These are phyloP conservation scores for Drosophila ercepeae DNA, from an alignment of 1,140 invertebrate genomes.

Conservation along the genomic window DNA sequence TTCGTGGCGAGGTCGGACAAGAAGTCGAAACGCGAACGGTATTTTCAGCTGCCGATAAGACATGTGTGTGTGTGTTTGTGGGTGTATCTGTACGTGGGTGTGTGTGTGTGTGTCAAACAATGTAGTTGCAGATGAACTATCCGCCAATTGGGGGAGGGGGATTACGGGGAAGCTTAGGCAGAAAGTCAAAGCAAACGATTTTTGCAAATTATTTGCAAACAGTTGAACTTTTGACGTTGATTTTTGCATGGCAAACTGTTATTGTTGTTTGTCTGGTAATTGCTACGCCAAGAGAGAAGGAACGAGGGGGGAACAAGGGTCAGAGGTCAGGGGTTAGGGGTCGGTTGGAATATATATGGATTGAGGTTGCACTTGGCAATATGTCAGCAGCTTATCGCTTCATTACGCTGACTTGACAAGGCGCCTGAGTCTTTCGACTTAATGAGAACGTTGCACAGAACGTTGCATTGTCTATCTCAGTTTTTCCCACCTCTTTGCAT, in stretches of 20 bases:
- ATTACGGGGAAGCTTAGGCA: not conserved
- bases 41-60: constrained; percentile 57
- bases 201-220: constrained; percentile 77
- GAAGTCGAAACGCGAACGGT: constrained; percentile 61
- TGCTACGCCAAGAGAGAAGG: constrained; percentile 29
- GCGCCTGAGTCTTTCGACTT: constrained; percentile 49
- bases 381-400: constrained; percentile 75
- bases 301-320: not conserved
- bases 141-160: not conserved
- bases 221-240: constrained; percentile 73
- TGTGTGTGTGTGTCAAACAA: constrained; percentile 58
- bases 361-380: constrained; percentile 73
- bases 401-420: constrained; percentile 69
- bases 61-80: constrained; percentile 11
- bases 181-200: constrained; percentile 59
- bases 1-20: constrained; percentile 44
- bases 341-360: constrained; percentile 28
- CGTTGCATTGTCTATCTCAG: constrained; percentile 45
- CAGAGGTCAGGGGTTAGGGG: not conserved
- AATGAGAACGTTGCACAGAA: constrained; percentile 54
- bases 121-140: constrained; percentile 65
- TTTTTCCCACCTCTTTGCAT: not conserved
- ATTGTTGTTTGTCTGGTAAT: constrained; percentile 57
- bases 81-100: not conserved
- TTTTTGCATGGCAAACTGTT: constrained; percentile 63